Evolutionary conservation across 2,113 vertebrate species (phyloP), one percentile per base, ranked within the genome.

Genomic region (Actenoides hombroni): DNA sequence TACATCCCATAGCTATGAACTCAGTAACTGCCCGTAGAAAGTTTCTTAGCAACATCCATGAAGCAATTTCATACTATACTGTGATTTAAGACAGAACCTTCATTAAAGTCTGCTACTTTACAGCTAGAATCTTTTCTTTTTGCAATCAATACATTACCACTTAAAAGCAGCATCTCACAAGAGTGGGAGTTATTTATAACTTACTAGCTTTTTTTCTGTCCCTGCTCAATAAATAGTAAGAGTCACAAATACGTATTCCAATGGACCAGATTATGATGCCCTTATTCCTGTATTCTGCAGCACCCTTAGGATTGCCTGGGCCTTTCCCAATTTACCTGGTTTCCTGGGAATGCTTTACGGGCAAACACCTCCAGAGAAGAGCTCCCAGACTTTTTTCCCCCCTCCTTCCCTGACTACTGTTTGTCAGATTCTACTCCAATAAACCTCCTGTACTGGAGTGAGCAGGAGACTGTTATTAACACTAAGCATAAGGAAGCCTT

Each of bases 101-200:
- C 89, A 69, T 96, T 95, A 95, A 93, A 86, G 53, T 53, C 63
- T 87, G 53, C 54, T 80, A 33, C 70, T 93, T 79, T 93, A 85
- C 29, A 92, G 11, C 61, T 42, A 26, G 59, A 94, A 57, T 49
- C 0, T 67, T 67, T 64, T 56, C n/a, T 56, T 56, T 75, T 83
- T 87, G 23, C 68, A 83, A 74, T 91, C 90, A 89, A 94, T 91
- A 93, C 7, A 79, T 68, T 74, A 65, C 35, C 26, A 83, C 42
- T 60, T 83, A 83, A 79, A 94, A 87, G 44, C 59, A 75, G 31
- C 15, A 25, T 77, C 51, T 61, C 25, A 53, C 16, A 65, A 69
- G 5, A 53, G 31, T 54, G 18, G 71, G 60, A 83, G 56, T 89
- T 89, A 89, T 95, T 53, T 73, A 94, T 73, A 93, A 69, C 37